phyloP scores from a whole-genome alignment of 2,888 invertebrate genomes.

The Hyppa rectilinea region DNA sequence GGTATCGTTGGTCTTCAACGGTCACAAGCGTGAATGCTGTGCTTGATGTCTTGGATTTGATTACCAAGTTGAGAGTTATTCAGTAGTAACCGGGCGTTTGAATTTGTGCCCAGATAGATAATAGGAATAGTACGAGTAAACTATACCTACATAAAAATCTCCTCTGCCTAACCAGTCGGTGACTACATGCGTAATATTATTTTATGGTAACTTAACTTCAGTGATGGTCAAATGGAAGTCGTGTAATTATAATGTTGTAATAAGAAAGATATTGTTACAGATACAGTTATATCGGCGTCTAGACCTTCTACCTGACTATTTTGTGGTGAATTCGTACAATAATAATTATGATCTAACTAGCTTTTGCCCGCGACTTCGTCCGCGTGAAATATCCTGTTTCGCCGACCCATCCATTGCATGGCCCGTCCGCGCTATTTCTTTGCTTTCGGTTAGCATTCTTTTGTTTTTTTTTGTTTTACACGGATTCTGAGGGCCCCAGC shows the following conservation, averaged over 20 bases:
- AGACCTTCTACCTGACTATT: conserved; percentile 1
- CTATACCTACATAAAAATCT: too few species aligned
- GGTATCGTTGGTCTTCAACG: neutral
- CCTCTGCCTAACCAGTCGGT: too few species aligned
- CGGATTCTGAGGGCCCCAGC: too few species aligned
- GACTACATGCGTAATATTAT: neutral
- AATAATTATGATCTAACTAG: too few species aligned
- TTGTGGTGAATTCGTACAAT: neutral
- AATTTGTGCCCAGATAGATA: neutral
- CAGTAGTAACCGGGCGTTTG: neutral
- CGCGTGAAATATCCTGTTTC: too few species aligned
- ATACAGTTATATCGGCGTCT: too few species aligned
- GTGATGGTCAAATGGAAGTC: neutral
- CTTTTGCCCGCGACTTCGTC: too few species aligned
- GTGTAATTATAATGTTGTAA: neutral
- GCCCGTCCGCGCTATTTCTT: too few species aligned
- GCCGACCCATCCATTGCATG: too few species aligned
- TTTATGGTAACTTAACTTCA: neutral
- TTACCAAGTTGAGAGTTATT: neutral
- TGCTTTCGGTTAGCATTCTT: too few species aligned
- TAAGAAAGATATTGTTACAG: neutral
- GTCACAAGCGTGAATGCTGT: neutral
- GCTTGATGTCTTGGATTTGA: neutral
- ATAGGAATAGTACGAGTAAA: too few species aligned
- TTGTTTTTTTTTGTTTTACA: too few species aligned